These are phyloP conservation scores for Rhabdomys dilectus DNA, from an alignment of 2,113 vertebrate genomes.

Conservation along the genomic window DNA sequence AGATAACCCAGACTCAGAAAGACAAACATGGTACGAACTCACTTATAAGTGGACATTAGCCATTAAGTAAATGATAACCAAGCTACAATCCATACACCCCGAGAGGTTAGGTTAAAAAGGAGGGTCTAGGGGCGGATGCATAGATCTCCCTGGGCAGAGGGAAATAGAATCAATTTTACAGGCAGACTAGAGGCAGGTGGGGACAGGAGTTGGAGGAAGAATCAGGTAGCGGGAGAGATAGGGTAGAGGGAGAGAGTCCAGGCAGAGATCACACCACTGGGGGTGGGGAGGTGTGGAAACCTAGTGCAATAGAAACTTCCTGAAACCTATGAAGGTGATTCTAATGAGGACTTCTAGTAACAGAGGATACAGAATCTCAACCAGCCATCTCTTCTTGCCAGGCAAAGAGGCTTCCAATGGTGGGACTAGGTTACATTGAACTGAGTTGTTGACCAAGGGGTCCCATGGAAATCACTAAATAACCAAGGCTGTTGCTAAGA, in stretches of 20 bases:
- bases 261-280: background rate
- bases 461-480: background rate
- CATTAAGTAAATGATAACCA: background rate
- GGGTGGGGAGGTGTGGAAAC: fast-evolving
- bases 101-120: background rate
- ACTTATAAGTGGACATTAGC: background rate
- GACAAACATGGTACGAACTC: background rate
- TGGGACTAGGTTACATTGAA: background rate
- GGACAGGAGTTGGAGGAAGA: background rate
- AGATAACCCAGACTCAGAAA: background rate
- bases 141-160: background rate
- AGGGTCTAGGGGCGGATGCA: background rate
- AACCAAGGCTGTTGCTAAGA: background rate
- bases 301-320: background rate
- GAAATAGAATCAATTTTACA: background rate
- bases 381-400: background rate
- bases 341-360: background rate
- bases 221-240: background rate
- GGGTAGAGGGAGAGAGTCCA: background rate
- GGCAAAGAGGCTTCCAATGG: background rate
- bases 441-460: background rate
- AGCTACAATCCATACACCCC: background rate
- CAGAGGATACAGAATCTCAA: background rate
- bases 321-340: background rate
- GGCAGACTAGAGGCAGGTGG: background rate